A percentile compares a stretch with the other conserved stretches of the same genome.
phyloP scores from a whole-genome alignment of 2,797 vertebrate genomes.

The Sebastes kiyomatsui region DNA sequence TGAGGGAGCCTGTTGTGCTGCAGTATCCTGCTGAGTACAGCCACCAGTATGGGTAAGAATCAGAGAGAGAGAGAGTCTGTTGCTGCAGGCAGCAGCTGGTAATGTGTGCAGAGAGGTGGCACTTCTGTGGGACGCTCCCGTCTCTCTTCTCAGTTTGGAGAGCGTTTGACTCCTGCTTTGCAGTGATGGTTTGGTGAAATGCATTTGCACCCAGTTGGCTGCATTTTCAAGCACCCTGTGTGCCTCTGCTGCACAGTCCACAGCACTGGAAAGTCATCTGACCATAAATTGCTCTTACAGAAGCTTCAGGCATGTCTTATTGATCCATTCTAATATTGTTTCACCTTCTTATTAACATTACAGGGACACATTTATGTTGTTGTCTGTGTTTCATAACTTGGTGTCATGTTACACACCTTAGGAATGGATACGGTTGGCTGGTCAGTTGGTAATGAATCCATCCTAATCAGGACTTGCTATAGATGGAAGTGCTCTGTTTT shows the following conservation, averaged over 20 bases:
- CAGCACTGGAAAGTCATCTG: background rate
- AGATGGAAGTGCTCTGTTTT: background rate
- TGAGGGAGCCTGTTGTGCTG: constrained; percentile 67
- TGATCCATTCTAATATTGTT: background rate
- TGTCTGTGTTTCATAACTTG: background rate
- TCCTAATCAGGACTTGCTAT: background rate
- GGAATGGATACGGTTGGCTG: background rate
- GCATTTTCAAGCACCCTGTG: background rate
- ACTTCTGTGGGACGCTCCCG: constrained; percentile 45
- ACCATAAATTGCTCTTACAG: background rate
- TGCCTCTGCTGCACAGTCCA: background rate
- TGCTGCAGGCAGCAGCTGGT: constrained; percentile 43
- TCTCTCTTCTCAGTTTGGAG: constrained; percentile 17
- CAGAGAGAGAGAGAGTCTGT: constrained; percentile 20
- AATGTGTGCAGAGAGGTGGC: constrained; percentile 23
- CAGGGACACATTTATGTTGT: background rate
- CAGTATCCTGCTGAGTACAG: constrained; percentile 69
- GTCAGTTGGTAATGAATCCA: background rate
- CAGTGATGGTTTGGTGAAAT: background rate
- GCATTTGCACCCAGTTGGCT: constrained; percentile 7
- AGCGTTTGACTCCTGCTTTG: constrained; percentile 3
- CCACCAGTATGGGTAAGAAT: constrained; percentile 76
- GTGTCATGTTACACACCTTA: background rate
- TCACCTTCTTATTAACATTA: background rate
- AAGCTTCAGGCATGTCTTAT: background rate